phyloP scores from a whole-genome alignment of 2,113 vertebrate species.

The Ptychochromis oligacanthus region DNA sequence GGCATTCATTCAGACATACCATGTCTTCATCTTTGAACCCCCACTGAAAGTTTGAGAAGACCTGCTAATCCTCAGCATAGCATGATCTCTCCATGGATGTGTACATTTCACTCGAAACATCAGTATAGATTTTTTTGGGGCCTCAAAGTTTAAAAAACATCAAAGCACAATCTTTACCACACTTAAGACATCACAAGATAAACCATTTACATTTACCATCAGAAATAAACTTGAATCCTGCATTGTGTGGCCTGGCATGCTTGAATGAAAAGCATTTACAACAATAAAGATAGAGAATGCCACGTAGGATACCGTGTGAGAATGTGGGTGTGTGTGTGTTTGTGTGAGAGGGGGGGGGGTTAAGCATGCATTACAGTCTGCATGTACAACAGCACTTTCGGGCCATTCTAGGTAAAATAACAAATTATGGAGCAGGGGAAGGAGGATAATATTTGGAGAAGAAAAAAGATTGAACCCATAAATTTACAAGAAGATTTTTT shows the following conservation, averaged over 20 bases:
- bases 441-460: background rate
- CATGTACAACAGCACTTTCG: conserved; percentile 42
- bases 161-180: conserved; percentile 18
- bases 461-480: background rate
- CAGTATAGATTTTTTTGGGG: conserved; percentile 34
- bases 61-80: conserved; percentile 51
- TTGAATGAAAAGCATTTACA: conserved; percentile 78
- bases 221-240: conserved; percentile 61
- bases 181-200: conserved; percentile 26
- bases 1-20: conserved; percentile 68
- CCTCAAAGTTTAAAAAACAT: conserved; percentile 33
- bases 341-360: background rate
- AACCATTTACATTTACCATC: conserved; percentile 62
- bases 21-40: conserved; percentile 67
- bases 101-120: conserved; percentile 49
- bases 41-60: conserved; percentile 55
- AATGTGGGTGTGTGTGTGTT: conserved; percentile 12
- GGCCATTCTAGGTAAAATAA: background rate
- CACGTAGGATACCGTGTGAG: conserved; percentile 42
- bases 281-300: conserved; percentile 59
- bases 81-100: conserved; percentile 72
- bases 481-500: background rate
- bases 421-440: background rate
- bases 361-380: conserved; percentile 56
- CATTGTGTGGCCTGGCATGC: conserved; percentile 83